A percentile compares a stretch with the other conserved stretches of the same genome.
Evolutionary conservation across 2,888 invertebrate species (phyloP).

Genomic region (Macrophya alboannulata): DNA sequence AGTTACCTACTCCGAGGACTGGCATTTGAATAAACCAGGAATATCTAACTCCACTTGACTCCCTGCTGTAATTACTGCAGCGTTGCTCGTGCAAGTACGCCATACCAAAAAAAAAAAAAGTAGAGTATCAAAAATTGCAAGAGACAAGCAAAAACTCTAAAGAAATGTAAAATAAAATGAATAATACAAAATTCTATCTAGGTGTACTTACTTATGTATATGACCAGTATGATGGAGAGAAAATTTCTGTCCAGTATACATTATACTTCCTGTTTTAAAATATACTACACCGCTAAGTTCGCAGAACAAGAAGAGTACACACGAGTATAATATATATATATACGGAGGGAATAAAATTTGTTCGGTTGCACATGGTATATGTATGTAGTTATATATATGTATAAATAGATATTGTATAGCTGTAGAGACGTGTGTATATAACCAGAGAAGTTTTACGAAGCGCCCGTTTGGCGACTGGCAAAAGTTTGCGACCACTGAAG

Average conservation of each 20-base stretch:
- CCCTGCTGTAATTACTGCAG: conserved; percentile 23
- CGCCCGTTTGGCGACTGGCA: conserved; percentile 64
- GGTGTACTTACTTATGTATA: background rate
- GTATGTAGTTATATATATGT: background rate
- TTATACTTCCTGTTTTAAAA: conserved; percentile 11
- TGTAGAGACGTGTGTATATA: background rate
- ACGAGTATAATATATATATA: too few relatives aligned
- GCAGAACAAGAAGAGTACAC: background rate
- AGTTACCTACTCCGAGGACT: conserved; percentile 26
- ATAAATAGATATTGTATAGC: background rate
- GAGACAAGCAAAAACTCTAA: too few relatives aligned
- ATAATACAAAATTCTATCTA: background rate
- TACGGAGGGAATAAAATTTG: conserved; percentile 35
- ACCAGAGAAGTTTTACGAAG: conserved; percentile 5
- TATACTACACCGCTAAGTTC: background rate
- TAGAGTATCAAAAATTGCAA: too few relatives aligned
- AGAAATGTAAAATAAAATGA: background rate
- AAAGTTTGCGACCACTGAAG: conserved; percentile 67
- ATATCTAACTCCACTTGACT: conserved; percentile 31
- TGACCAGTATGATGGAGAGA: background rate
- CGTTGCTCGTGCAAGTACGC: background rate
- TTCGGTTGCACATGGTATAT: background rate
- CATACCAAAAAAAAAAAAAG: background rate
- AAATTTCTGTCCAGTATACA: background rate
- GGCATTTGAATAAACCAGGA: conserved; percentile 41